phyloP scores from a whole-genome alignment of 2,113 vertebrate genomes.

The Sapajus apella region DNA sequence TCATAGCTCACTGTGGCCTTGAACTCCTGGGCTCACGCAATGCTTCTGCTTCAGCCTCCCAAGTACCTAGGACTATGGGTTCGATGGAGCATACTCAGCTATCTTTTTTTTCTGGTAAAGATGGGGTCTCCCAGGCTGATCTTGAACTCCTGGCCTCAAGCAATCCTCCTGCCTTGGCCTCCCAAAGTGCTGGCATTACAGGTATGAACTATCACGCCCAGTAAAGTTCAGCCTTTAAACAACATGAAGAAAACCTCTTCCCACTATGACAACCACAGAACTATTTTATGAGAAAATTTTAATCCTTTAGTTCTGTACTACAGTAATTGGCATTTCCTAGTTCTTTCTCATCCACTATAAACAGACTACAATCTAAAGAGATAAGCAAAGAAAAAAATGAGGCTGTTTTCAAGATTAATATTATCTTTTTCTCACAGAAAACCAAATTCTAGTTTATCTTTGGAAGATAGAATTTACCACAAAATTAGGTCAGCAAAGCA shows the following conservation, averaged over 20 bases:
- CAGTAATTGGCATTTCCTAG: slow-evolving; percentile 29
- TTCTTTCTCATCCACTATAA: slow-evolving; percentile 32
- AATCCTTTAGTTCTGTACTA: slow-evolving; percentile 14
- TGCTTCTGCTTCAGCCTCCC: too few species aligned
- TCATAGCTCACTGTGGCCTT: too few species aligned
- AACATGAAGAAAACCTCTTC: slow-evolving; percentile 43
- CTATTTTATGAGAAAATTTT: slow-evolving; percentile 49
- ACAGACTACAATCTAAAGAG: slow-evolving; percentile 53
- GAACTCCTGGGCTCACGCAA: too few species aligned
- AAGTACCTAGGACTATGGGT: too few species aligned
- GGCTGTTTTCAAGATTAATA: slow-evolving; percentile 35
- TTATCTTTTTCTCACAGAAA: slow-evolving; percentile 56
- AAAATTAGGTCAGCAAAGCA: slow-evolving; percentile 59
- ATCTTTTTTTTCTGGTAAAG: too few species aligned
- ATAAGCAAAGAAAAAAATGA: slow-evolving; percentile 31
- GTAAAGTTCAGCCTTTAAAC: slow-evolving; percentile 43
- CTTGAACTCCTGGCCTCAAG: too few species aligned
- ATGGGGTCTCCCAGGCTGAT: too few species aligned
- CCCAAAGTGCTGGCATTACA: too few species aligned
- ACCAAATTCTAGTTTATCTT: slow-evolving; percentile 46
- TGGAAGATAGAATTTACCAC: slow-evolving; percentile 14
- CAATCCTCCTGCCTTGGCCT: too few species aligned
- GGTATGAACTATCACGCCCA: too few species aligned
- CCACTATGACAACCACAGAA: slow-evolving; percentile 38
- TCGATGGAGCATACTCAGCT: too few species aligned